phyloP scores from a whole-genome alignment of 2,113 vertebrate species.

The Mola mola region DNA sequence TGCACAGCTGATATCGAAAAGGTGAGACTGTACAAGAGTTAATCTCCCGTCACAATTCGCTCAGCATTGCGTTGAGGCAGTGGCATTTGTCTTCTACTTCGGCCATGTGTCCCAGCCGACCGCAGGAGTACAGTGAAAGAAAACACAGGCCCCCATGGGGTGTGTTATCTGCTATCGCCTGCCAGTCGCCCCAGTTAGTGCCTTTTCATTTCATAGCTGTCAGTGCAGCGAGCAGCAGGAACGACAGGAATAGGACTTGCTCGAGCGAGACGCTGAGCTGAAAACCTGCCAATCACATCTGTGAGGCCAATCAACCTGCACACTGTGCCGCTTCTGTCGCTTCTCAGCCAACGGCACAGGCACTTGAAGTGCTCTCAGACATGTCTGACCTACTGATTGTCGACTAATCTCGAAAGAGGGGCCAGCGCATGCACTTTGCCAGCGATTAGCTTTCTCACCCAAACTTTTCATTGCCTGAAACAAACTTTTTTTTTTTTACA shows the following conservation, averaged over 20 bases:
- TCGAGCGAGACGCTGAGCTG: constrained; percentile 53
- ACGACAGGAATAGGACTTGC: constrained; percentile 50
- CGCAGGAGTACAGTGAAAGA: constrained; percentile 14
- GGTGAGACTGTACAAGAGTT: not conserved
- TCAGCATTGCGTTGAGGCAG: too few species aligned
- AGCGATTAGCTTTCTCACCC: not conserved
- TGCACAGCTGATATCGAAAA: not conserved
- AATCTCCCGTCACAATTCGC: too few species aligned
- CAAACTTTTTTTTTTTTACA: not conserved
- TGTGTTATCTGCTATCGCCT: constrained; percentile 45
- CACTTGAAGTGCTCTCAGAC: constrained; percentile 24
- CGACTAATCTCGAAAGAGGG: constrained; percentile 9
- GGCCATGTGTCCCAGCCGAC: constrained; percentile 22
- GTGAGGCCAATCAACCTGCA: constrained; percentile 18
- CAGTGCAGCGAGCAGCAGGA: constrained; percentile 38
- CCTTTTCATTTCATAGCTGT: constrained; percentile 56
- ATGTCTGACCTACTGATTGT: constrained; percentile 13
- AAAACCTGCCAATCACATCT: constrained; percentile 61
- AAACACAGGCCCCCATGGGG: constrained; percentile 14
- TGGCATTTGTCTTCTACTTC: constrained; percentile 20
- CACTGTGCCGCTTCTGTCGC: constrained; percentile 16
- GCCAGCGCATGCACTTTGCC: not conserved
- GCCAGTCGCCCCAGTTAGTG: constrained; percentile 54
- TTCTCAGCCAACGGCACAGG: constrained; percentile 5
- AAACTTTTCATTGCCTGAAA: constrained; percentile 1